Conservation (phyloP, 2,113 vertebrate species). For the Pavo muticus region DNA sequence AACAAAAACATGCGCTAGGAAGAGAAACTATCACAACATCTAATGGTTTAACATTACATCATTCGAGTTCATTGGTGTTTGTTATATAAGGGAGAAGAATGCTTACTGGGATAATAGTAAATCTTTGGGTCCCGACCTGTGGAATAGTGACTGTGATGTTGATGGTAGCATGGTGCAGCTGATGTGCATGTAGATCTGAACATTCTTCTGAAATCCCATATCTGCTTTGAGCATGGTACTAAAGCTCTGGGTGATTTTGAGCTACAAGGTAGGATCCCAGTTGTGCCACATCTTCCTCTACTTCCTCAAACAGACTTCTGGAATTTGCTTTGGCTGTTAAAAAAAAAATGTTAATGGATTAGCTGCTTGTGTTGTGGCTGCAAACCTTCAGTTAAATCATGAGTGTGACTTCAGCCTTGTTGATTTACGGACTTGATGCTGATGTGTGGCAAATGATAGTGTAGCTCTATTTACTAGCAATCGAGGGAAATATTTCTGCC, state of each 20-base stretch:
- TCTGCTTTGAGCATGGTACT: background rate
- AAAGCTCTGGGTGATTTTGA: background rate
- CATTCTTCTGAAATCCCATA: background rate
- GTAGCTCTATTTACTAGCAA: background rate
- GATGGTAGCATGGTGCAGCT: background rate
- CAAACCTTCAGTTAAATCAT: background rate
- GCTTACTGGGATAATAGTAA: fast-evolving
- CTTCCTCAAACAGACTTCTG: background rate
- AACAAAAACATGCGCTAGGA: background rate
- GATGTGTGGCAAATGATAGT: background rate
- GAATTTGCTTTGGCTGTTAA: background rate
- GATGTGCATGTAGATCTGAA: background rate
- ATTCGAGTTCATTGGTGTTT: background rate
- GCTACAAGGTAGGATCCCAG: background rate
- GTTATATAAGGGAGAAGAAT: background rate
- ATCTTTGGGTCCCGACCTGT: background rate
- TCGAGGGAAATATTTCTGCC: background rate
- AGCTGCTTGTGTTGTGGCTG: background rate
- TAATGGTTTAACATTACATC: background rate
- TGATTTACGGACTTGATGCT: background rate
- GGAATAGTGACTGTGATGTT: fast-evolving
- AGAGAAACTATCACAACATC: background rate
- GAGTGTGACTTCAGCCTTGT: background rate
- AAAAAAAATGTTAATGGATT: background rate
- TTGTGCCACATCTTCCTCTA: background rate